phyloP scores from a whole-genome alignment of 2,113 vertebrate genomes.

The Zapornia atra region DNA sequence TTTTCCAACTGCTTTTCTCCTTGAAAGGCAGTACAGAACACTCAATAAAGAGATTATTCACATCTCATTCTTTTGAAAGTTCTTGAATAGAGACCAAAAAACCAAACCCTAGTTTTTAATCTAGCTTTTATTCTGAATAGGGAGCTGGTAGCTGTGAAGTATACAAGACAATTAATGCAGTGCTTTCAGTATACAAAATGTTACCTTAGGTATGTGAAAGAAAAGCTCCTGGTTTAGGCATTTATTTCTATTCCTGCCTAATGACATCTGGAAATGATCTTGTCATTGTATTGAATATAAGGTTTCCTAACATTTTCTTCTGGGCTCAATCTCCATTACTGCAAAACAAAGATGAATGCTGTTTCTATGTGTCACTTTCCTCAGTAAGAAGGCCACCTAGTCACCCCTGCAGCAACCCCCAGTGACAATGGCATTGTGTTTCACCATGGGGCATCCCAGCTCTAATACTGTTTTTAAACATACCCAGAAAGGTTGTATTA shows the following conservation, averaged over 20 bases:
- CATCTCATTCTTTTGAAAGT: background rate
- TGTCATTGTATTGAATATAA: background rate
- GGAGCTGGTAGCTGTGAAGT: background rate
- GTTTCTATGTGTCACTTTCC: background rate
- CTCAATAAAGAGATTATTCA: background rate
- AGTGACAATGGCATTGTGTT: background rate
- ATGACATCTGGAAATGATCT: background rate
- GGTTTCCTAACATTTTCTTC: background rate
- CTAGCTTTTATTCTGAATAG: background rate
- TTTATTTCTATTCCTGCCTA: background rate
- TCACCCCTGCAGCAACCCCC: background rate
- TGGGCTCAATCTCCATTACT: background rate
- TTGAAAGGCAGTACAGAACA: background rate
- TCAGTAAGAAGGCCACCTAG: background rate
- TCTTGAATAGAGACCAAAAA: background rate
- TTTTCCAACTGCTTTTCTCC: background rate
- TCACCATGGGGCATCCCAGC: background rate
- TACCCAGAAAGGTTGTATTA: background rate
- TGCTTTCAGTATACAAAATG: background rate
- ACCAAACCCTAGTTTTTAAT: background rate
- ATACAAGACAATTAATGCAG: background rate
- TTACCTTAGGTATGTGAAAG: background rate
- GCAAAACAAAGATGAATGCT: background rate
- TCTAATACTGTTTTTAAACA: background rate
- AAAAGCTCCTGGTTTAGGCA: background rate